These are phyloP conservation scores for Parauchenoglanis ngamensis DNA, from an alignment of 2,797 vertebrate genomes.

Conservation along the genomic window DNA sequence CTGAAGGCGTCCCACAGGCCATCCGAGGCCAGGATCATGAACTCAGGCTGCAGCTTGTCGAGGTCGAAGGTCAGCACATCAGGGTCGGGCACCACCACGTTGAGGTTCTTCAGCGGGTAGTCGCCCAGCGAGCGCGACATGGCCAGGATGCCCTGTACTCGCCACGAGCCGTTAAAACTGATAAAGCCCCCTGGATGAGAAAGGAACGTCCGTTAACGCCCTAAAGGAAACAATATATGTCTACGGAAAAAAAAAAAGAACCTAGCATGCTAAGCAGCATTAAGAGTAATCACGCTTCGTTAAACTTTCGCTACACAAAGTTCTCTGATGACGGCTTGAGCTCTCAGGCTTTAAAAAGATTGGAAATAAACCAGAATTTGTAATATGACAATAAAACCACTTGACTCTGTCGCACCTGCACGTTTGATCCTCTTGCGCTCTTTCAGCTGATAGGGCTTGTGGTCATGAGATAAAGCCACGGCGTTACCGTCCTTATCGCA, in stretches of 20 bases:
- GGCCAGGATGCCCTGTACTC: constrained; percentile 96
- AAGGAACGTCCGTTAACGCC: neutral
- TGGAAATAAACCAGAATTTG: neutral
- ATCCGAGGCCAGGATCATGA: constrained; percentile 97
- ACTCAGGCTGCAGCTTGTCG: constrained; percentile 97
- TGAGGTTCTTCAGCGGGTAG: constrained; percentile 96
- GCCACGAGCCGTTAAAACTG: constrained; percentile 98
- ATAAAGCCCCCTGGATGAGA: constrained; percentile 88
- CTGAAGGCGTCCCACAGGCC: constrained; percentile 99
- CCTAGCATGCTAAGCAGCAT: neutral
- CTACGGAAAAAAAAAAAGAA: neutral
- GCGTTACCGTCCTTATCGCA: constrained; percentile 97
- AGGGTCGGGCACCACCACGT: constrained; percentile 94
- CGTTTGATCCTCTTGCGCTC: constrained; percentile 98
- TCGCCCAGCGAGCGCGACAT: constrained; percentile 98
- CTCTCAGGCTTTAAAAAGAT: neutral
- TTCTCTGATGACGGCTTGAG: neutral
- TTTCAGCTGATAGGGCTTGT: constrained; percentile 98
- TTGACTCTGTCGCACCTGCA: constrained; percentile 78
- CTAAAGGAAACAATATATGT: neutral
- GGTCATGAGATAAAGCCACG: constrained; percentile 93
- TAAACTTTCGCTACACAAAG: neutral
- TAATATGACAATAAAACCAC: neutral
- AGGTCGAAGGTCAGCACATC: constrained; percentile 96
- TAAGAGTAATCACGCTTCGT: neutral